Evolutionary conservation across 2,888 invertebrate species (phyloP), one percentile per base, ranked within the genome.

Genomic region (Synanthedon vespiformis): DNA sequence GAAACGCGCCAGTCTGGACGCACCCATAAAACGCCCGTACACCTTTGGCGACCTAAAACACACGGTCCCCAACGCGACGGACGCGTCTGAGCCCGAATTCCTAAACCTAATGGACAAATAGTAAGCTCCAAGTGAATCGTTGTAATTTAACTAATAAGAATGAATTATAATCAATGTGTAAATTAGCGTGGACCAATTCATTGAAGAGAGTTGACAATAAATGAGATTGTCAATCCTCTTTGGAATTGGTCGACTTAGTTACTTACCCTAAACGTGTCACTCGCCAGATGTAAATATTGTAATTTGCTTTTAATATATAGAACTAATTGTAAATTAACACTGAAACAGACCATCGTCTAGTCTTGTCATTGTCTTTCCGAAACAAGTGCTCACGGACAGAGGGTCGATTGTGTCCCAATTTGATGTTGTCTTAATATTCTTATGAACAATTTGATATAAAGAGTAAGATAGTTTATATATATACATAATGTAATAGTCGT

Each of bases 271-370:
- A 72, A 63, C 72, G 65, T 71, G 68, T 74, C 67, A 72, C 65
- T 65, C 71, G 76, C 74, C 68, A 34, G 71, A 62, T 87, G 86
- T 87, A 87, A 80, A 87, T 87, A 87, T 76, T 83, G 80, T 85
- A 85, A 78, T 80, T 82, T 74, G 84, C 84, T 86, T 86, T 72
- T 80, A 77, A 76, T 74, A 72, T 77, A 34, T 79, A 80, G 73
- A 68, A 69, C 59, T 81, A 77, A 76, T 16, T 64, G 62, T 72
- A 77, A 74, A 69, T 75, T 72, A 77, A 73, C 86, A 85, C 84
- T 87, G 85, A 82, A 87, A 87, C 86, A 76, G 81, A 72, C 77
- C 83, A 86, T 87, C 76, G 77, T 73, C 67, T 66, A 80, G 83
- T 77, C 6, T 14, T 51, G 4, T 22, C 22, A 22, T 22, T 22